Percentiles rank a stretch among this genome's conserved stretches.
Conservation (phyloP, 2,113 vertebrate species). For the Phoxinus phoxinus region DNA sequence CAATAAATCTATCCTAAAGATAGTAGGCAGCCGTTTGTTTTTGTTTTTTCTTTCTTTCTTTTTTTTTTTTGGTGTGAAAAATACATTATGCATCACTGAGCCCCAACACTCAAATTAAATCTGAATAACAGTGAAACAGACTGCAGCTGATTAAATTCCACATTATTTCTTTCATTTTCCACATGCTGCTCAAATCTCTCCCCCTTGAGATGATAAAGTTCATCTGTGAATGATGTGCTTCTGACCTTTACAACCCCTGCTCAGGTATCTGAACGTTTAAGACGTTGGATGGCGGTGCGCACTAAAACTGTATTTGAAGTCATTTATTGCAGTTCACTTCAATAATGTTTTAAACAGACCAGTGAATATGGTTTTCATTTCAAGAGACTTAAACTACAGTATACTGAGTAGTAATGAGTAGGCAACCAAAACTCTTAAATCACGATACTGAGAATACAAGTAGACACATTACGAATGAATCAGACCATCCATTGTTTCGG, state of each 20-base stretch:
- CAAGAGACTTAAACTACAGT: constrained; percentile 1
- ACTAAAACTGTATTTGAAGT: constrained; percentile 31
- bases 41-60: background rate
- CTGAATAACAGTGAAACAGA: constrained; percentile 16
- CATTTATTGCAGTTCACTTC: constrained; percentile 4
- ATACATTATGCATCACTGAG: constrained; percentile 49
- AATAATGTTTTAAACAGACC: constrained; percentile 23
- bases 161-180: constrained; percentile 34
- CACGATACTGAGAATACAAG: background rate
- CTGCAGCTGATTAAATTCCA: constrained; percentile 36
- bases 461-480: background rate
- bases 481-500: background rate
- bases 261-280: constrained; percentile 3
- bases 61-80: constrained; percentile 17
- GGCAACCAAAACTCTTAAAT: background rate
- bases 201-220: constrained; percentile 4
- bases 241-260: constrained; percentile 43
- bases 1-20: constrained; percentile 50
- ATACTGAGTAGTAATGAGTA: background rate
- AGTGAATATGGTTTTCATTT: background rate
- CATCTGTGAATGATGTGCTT: constrained; percentile 15
- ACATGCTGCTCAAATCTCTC: constrained; percentile 27
- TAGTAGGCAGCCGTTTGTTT: constrained; percentile 40
- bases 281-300: background rate
- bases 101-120: constrained; percentile 36